Conservation (phyloP, 2,113 vertebrate species). For the Lipotes vexillifer region DNA sequence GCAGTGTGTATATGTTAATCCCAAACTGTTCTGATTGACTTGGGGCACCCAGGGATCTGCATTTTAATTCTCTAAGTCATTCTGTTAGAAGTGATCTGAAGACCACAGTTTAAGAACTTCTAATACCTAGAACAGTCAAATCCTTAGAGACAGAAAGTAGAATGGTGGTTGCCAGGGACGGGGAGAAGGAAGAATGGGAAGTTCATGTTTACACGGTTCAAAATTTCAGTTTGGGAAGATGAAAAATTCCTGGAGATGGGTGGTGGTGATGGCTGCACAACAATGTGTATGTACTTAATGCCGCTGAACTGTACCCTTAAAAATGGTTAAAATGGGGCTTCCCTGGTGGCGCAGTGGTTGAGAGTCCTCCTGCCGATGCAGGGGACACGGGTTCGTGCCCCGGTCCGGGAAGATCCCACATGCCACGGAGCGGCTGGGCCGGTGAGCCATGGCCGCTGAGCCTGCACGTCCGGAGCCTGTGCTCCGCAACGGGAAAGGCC, state of each 20-base stretch:
- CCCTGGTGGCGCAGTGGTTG: too few relatives aligned
- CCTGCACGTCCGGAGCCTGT: too few relatives aligned
- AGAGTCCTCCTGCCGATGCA: too few relatives aligned
- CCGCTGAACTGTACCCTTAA: not conserved
- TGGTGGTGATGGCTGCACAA: not conserved
- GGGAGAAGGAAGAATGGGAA: not conserved
- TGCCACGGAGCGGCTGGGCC: too few relatives aligned
- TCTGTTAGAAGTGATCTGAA: not conserved
- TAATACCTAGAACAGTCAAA: not conserved
- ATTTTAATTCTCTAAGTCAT: not conserved
- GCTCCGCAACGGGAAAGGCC: too few relatives aligned
- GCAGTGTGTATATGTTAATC: not conserved
- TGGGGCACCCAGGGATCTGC: not conserved
- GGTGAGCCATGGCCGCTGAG: too few relatives aligned
- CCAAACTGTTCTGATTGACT: not conserved
- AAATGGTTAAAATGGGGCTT: not conserved
- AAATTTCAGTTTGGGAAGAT: not conserved
- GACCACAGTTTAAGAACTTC: not conserved
- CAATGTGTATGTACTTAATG: not conserved
- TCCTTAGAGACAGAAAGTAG: not conserved
- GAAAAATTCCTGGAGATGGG: not conserved
- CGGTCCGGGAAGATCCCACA: fast-evolving
- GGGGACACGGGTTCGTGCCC: too few relatives aligned
- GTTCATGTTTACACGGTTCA: not conserved
- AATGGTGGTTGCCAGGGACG: not conserved